Evolutionary conservation across 2,797 vertebrate genomes (phyloP).

Genomic region (Alauda arvensis): DNA sequence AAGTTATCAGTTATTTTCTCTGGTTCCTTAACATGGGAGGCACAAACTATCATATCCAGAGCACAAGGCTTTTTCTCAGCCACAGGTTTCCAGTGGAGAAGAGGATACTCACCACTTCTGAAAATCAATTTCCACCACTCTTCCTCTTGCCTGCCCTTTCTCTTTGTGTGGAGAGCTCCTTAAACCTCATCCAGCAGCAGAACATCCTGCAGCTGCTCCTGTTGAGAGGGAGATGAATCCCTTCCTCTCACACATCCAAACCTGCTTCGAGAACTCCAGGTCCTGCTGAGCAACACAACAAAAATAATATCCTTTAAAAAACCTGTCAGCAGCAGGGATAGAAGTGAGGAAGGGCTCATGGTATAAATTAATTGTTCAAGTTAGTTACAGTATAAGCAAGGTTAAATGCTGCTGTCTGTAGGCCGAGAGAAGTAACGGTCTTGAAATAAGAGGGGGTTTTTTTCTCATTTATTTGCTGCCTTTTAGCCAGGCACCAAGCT

Average conservation of each 20-base stretch:
- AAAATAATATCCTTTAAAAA: background rate
- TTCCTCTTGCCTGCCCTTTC: background rate
- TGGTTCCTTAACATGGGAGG: background rate
- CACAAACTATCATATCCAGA: background rate
- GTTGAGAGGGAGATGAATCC: background rate
- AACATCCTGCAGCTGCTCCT: background rate
- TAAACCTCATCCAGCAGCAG: background rate
- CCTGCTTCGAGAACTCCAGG: background rate
- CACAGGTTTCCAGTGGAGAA: background rate
- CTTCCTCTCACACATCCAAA: background rate
- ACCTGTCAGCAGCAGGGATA: background rate
- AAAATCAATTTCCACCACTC: background rate
- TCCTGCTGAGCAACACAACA: background rate
- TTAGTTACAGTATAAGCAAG: background rate
- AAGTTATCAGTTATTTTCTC: background rate
- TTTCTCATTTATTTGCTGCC: background rate
- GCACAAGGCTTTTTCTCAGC: background rate
- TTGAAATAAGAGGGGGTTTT: background rate
- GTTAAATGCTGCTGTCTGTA: conserved; percentile 4
- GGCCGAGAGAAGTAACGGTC: background rate
- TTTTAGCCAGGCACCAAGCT: conserved; percentile 1
- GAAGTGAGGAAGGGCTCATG: background rate
- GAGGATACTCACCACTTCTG: background rate
- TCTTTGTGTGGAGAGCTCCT: background rate
- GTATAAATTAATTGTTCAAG: background rate